Evolutionary conservation across 2,888 invertebrate species (phyloP).

Genomic region (Papilio demoleus): DNA sequence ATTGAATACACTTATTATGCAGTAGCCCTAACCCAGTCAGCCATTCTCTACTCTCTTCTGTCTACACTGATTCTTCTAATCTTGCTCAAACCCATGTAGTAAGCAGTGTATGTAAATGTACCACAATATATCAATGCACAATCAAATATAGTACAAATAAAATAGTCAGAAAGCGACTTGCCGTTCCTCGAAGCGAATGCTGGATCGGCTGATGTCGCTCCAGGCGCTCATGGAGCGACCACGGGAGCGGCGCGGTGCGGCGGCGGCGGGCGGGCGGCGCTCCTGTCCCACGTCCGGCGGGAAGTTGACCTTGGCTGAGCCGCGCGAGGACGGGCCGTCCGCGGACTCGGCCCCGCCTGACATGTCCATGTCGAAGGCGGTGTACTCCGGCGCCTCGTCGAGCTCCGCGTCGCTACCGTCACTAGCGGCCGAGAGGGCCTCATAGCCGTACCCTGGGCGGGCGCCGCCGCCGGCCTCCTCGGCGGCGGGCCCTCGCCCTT

Average conservation of each 20-base stretch:
- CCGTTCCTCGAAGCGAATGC: constrained; percentile 92
- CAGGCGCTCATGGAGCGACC: constrained; percentile 93
- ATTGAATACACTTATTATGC: constrained; percentile 23
- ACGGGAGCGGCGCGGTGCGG: constrained; percentile 80
- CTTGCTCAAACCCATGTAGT: constrained; percentile 13
- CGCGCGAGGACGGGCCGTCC: constrained; percentile 74
- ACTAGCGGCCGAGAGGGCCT: constrained; percentile 78
- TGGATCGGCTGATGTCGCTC: constrained; percentile 93
- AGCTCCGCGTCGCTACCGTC: constrained; percentile 77
- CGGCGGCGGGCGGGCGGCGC: constrained; percentile 73
- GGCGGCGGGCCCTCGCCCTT: constrained; percentile 59
- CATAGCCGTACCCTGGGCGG: constrained; percentile 80
- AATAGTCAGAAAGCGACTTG: constrained; percentile 56
- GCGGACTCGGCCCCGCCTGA: constrained; percentile 73
- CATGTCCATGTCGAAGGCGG: constrained; percentile 75
- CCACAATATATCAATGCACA: constrained; percentile 8
- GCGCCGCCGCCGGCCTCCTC: constrained; percentile 65
- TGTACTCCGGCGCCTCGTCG: constrained; percentile 73
- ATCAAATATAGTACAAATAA: neutral
- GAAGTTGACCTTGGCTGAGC: constrained; percentile 87
- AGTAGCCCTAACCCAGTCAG: neutral
- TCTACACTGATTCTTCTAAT: neutral
- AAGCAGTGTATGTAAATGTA: constrained; percentile 9
- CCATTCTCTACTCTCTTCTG: constrained; percentile 24
- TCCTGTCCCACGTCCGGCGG: constrained; percentile 82